phyloP scores from a whole-genome alignment of 1,140 invertebrate species.

The Eufriesea mexicana region DNA sequence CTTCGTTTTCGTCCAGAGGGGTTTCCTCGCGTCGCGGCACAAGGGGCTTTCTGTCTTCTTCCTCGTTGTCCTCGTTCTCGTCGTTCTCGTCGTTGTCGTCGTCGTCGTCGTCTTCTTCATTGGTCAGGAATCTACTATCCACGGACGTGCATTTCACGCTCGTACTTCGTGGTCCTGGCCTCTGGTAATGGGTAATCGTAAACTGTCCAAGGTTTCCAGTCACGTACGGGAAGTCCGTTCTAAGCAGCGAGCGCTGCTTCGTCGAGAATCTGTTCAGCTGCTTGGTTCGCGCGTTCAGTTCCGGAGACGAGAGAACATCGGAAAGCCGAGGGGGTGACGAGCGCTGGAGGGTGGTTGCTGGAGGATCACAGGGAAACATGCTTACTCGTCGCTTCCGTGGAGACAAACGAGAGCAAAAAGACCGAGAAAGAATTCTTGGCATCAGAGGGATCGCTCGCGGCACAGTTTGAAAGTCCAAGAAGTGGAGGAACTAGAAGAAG shows the following conservation, averaged over 20 bases:
- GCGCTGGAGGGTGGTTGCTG: not conserved
- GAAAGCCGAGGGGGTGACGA: not conserved
- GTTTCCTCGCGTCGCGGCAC: not conserved
- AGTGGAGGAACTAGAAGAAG: not conserved
- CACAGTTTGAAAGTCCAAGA: conserved; percentile 1
- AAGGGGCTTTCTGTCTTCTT: conserved; percentile 16
- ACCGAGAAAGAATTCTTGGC: not conserved
- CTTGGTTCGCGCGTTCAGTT: not conserved
- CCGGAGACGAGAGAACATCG: not conserved
- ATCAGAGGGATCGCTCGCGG: conserved; percentile 3
- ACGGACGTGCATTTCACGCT: conserved; percentile 51
- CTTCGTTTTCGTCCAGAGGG: conserved; percentile 25
- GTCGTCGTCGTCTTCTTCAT: not conserved
- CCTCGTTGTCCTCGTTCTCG: too few species aligned
- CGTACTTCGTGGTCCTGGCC: conserved; percentile 41
- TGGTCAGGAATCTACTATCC: conserved; percentile 39
- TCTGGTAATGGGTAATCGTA: conserved; percentile 72
- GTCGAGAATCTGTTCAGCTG: conserved; percentile 20
- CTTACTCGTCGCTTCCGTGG: conserved; percentile 21
- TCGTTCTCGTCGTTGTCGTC: not conserved
- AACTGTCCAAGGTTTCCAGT: conserved; percentile 72
- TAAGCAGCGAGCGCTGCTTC: conserved; percentile 23
- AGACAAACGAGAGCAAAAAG: conserved; percentile 10
- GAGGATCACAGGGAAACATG: conserved; percentile 16
- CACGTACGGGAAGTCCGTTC: conserved; percentile 68